Evolutionary conservation across 2,888 invertebrate genomes (phyloP).

Genomic region (Eledona agricola): DNA sequence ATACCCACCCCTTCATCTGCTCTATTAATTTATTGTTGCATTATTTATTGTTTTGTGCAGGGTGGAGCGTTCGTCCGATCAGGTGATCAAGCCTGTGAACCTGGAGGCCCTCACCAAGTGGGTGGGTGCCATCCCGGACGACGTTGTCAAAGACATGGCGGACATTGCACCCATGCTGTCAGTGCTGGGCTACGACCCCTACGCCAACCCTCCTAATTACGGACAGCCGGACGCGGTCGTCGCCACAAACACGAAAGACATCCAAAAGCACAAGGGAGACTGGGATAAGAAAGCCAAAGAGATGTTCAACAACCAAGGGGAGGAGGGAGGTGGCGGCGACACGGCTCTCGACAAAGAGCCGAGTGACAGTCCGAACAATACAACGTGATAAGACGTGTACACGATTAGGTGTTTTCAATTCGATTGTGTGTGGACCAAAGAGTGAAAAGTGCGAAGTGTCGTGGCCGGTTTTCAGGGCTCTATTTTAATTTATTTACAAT

Average conservation of each 20-base stretch:
- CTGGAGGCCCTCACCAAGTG: slow-evolving; percentile 93
- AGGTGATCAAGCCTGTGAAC: slow-evolving; percentile 98
- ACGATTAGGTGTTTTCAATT: slow-evolving; percentile 49
- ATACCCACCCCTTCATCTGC: background rate
- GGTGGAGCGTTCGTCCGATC: slow-evolving; percentile 97
- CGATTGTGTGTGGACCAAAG: slow-evolving; percentile 47
- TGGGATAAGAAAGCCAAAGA: slow-evolving; percentile 62
- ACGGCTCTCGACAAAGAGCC: slow-evolving; percentile 56
- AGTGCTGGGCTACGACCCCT: slow-evolving; percentile 93
- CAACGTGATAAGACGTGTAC: slow-evolving; percentile 56
- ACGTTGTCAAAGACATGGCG: slow-evolving; percentile 92
- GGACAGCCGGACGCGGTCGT: slow-evolving; percentile 83
- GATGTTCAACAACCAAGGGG: slow-evolving; percentile 55
- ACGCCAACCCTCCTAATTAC: slow-evolving; percentile 95
- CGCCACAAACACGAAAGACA: slow-evolving; percentile 69
- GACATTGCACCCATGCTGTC: slow-evolving; percentile 95
- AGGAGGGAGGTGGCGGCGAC: slow-evolving; percentile 48
- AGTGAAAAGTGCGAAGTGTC: slow-evolving; percentile 21
- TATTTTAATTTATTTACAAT: slow-evolving; percentile 21
- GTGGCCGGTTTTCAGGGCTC: slow-evolving; percentile 13
- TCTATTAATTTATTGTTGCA: background rate
- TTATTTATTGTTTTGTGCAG: slow-evolving; percentile 64
- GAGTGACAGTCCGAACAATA: slow-evolving; percentile 56
- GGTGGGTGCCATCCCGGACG: slow-evolving; percentile 89
- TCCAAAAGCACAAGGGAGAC: slow-evolving; percentile 56